Conservation (phyloP, 2,113 vertebrate species). For the Willisornis vidua region DNA sequence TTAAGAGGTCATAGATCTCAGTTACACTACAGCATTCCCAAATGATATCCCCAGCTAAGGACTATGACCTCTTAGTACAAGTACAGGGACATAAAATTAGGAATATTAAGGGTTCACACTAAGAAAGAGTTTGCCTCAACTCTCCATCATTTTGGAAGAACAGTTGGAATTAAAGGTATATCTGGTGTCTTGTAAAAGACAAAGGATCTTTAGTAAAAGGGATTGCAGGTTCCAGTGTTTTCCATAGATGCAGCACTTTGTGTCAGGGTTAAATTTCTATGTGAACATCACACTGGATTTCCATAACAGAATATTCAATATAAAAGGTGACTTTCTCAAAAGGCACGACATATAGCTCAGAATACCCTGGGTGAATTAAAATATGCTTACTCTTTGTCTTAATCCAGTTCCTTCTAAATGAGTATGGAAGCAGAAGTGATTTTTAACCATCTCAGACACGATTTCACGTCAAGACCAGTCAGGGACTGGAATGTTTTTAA, state of each 20-base stretch:
- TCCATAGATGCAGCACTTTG: neutral
- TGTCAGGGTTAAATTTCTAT: neutral
- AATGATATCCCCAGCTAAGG: constrained; percentile 56
- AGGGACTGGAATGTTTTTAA: neutral
- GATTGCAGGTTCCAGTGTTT: neutral
- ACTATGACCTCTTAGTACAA: constrained; percentile 60
- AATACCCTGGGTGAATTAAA: neutral
- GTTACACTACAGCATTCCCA: constrained; percentile 67
- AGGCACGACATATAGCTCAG: neutral
- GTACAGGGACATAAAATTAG: constrained; percentile 49
- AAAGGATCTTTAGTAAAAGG: neutral
- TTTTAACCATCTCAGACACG: neutral
- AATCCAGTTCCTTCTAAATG: neutral
- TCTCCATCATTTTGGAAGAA: constrained; percentile 35
- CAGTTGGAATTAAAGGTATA: neutral
- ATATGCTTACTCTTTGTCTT: neutral
- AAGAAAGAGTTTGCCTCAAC: constrained; percentile 45
- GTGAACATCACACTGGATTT: neutral
- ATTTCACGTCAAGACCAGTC: neutral
- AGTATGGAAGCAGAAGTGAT: neutral
- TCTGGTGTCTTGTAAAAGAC: neutral
- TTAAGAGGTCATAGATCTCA: constrained; percentile 78
- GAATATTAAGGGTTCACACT: constrained; percentile 40
- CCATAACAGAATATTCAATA: neutral
- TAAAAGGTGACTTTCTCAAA: neutral